Evolutionary conservation across 30 jellyfish, hydroid and myxozoan species (phyloP).

Genomic region (Pelagia noctiluca): DNA sequence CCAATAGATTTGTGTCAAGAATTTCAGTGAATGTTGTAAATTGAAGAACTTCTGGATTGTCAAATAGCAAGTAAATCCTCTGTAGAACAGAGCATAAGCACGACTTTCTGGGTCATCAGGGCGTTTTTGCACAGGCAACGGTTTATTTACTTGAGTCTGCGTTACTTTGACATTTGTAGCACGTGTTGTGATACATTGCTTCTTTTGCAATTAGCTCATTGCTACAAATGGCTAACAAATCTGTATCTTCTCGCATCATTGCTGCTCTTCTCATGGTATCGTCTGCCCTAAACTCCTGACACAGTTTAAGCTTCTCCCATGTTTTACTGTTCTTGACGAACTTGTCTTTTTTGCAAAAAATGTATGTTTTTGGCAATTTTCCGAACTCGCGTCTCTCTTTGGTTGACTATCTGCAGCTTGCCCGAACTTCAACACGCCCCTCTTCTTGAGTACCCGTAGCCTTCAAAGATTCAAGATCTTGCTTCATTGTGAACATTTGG

Average conservation of each 20-base stretch:
- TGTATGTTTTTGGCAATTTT: constrained; percentile 7
- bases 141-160: constrained; percentile 7
- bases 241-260: constrained; percentile 5
- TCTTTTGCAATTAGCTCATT: constrained; percentile 31
- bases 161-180: constrained; percentile 17
- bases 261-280: constrained; percentile 13
- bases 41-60: not conserved
- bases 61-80: too few relatives aligned
- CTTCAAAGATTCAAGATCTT: not conserved
- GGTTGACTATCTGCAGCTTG: not conserved
- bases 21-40: not conserved
- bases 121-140: not conserved
- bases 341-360: constrained; percentile 23
- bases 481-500: not conserved
- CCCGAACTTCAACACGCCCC: not conserved
- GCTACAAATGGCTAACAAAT: constrained; percentile 9
- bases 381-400: constrained; percentile 5
- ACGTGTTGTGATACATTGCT: constrained; percentile 17
- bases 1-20: not conserved
- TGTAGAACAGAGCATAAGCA: too few relatives aligned
- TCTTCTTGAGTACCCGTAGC: constrained; percentile 4
- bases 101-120: constrained; percentile 9
- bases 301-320: constrained; percentile 5
- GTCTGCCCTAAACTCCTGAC: constrained; percentile 10
- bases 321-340: constrained; percentile 21